Conservation (phyloP, 2,113 vertebrate species). For the Myiopsitta monachus region DNA sequence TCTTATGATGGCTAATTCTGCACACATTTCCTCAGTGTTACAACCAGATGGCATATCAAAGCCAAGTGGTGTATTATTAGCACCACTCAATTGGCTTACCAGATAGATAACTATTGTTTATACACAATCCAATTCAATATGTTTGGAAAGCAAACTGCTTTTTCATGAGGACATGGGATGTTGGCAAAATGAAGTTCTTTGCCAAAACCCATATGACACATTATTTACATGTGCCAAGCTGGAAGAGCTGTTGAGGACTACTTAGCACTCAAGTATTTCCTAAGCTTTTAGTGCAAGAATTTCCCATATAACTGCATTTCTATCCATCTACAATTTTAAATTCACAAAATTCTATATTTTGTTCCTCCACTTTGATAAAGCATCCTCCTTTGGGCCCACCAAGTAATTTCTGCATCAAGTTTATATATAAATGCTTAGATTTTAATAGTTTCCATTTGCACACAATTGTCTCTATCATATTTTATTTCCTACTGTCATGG, state of each 20-base stretch:
- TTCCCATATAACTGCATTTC: neutral
- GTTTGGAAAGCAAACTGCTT: neutral
- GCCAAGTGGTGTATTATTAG: neutral
- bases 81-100: neutral
- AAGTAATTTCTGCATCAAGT: neutral
- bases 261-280: neutral
- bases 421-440: neutral
- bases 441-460: neutral
- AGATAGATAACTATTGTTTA: neutral
- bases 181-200: neutral
- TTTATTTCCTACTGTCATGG: neutral
- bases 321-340: neutral
- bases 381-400: neutral
- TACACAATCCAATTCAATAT: neutral
- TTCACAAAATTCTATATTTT: neutral
- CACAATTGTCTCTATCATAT: neutral
- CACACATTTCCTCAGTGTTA: neutral
- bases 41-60: neutral
- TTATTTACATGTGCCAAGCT: neutral
- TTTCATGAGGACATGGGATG: neutral
- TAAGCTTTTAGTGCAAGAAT: neutral
- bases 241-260: neutral
- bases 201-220: slow-evolving; percentile 2
- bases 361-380: neutral
- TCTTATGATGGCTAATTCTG: neutral